These are phyloP conservation scores for Drosophila ambigua DNA, from an alignment of 1,140 invertebrate species.

Conservation along the genomic window DNA sequence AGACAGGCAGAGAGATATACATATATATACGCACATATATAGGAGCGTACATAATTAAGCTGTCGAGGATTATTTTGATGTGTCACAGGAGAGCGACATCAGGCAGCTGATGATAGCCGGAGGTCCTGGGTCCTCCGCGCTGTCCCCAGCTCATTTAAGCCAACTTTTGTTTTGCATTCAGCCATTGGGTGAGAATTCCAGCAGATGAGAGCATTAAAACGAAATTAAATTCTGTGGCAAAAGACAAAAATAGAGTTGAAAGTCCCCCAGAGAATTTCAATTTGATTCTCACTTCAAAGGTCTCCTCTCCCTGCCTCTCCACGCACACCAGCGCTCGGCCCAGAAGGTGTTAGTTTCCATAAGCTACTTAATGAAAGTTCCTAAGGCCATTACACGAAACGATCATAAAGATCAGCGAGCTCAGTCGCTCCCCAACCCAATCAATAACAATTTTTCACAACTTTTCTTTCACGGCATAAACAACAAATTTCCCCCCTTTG, in stretches of 20 bases:
- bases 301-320: too few species aligned
- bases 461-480: conserved; percentile 44
- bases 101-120: conserved; percentile 72
- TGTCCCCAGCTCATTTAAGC: conserved; percentile 63
- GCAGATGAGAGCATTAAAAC: conserved; percentile 51
- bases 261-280: too few species aligned
- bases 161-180: conserved; percentile 72
- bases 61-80: conserved; percentile 83
- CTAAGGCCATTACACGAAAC: conserved; percentile 23
- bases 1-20: conserved; percentile 1
- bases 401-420: conserved; percentile 43
- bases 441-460: conserved; percentile 79
- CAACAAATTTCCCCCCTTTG: conserved; percentile 50
- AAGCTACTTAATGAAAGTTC: conserved; percentile 28
- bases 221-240: conserved; percentile 14
- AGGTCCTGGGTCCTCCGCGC: conserved; percentile 17
- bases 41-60: conserved; percentile 79
- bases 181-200: conserved; percentile 44
- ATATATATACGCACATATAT: conserved; percentile 6
- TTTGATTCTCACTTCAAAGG: too few species aligned
- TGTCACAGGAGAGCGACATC: conserved; percentile 72
- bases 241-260: conserved; percentile 1
- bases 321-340: too few species aligned
- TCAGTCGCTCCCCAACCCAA: conserved; percentile 35
- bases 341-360: neutral